Conservation (phyloP, 2,888 invertebrate genomes). For the Drosophila quinaria region DNA sequence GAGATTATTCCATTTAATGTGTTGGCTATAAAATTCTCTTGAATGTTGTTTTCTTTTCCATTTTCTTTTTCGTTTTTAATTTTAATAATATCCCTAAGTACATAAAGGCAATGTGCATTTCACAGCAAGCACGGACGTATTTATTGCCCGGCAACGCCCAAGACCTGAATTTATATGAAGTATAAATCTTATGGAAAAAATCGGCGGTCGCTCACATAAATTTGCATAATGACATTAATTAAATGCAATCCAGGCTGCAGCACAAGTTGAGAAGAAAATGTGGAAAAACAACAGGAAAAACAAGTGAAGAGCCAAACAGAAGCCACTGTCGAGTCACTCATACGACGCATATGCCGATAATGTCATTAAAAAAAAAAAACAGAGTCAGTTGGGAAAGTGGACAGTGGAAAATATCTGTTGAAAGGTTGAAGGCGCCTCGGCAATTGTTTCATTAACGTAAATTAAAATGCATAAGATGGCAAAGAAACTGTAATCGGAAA, state of each 20-base stretch:
- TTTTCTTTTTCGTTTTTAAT: not conserved
- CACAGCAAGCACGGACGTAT: conserved; percentile 6
- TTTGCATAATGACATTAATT: conserved; percentile 79
- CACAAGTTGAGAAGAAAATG: conserved; percentile 9
- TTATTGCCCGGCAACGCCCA: conserved; percentile 29
- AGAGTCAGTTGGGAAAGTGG: not conserved
- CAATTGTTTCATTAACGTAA: conserved; percentile 77
- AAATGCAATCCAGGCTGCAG: conserved; percentile 60
- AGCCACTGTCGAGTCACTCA: conserved; percentile 50
- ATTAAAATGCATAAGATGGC: conserved; percentile 71
- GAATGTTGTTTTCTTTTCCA: conserved; percentile 3
- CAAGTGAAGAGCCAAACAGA: not conserved
- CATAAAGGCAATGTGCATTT: conserved; percentile 34
- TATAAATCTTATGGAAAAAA: conserved; percentile 66
- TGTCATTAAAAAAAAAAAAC: conserved; percentile 64
- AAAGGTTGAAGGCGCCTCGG: conserved; percentile 19
- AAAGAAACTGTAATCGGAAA: conserved; percentile 72
- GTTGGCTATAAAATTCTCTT: not conserved
- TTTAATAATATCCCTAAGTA: conserved; percentile 25
- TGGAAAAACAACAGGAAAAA: conserved; percentile 8
- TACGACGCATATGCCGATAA: conserved; percentile 69
- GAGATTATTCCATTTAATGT: conserved; percentile 21
- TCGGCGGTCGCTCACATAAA: conserved; percentile 63
- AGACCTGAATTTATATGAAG: conserved; percentile 59
- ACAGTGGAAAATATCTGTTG: conserved; percentile 12